These are phyloP conservation scores for Drosophila punjabiensis DNA, from an alignment of 1,140 invertebrate genomes.

Conservation along the genomic window DNA sequence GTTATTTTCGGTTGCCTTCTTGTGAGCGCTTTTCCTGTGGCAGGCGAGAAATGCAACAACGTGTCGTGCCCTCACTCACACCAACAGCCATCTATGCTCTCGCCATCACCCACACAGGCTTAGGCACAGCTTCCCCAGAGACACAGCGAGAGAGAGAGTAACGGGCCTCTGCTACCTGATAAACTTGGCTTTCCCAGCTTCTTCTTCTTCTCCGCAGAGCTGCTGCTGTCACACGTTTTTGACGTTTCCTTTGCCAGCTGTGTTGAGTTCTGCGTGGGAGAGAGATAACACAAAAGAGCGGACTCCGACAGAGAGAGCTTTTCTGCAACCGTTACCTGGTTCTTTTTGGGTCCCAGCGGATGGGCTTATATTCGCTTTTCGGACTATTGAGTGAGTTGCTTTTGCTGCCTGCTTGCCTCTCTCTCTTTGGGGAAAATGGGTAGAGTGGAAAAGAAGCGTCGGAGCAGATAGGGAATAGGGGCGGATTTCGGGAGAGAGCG, in stretches of 20 bases:
- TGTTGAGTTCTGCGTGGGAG: constrained; percentile 69
- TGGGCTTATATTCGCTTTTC: constrained; percentile 51
- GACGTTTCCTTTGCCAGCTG: constrained; percentile 71
- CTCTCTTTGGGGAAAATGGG: constrained; percentile 1
- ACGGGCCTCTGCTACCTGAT: constrained; percentile 57
- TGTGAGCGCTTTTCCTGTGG: constrained; percentile 50
- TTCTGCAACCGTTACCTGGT: constrained; percentile 62
- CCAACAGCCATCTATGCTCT: constrained; percentile 13
- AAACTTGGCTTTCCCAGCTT: constrained; percentile 43
- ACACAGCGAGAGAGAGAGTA: constrained; percentile 19
- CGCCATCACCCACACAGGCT: constrained; percentile 8
- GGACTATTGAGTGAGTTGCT: constrained; percentile 75
- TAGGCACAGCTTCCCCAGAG: constrained; percentile 60
- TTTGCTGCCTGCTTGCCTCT: constrained; percentile 26
- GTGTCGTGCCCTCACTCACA: constrained; percentile 72
- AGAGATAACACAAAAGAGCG: constrained; percentile 19
- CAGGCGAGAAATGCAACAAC: constrained; percentile 76
- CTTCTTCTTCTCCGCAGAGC: constrained; percentile 35
- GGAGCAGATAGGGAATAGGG: constrained; percentile 1
- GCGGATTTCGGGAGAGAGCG: background rate
- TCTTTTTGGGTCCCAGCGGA: constrained; percentile 38
- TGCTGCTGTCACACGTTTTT: constrained; percentile 71
- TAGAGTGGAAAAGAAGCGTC: background rate
- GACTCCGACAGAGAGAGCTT: constrained; percentile 18
- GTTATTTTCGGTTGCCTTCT: constrained; percentile 56